Base-by-base conservation (phyloP, 2,888 invertebrate genomes). In the Scaptomyza parva region DNA sequence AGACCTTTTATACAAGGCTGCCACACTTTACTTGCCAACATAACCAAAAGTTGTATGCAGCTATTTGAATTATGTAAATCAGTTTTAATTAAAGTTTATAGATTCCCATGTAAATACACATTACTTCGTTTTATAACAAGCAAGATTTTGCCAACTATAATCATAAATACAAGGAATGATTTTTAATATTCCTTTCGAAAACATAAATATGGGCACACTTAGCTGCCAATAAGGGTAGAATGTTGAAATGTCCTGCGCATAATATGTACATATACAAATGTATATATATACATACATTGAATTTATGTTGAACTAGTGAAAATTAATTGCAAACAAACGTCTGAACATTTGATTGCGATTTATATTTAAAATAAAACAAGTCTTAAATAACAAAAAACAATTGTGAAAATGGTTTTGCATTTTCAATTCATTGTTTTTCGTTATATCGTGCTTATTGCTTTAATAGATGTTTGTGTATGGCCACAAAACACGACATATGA, bases 391-490 rank as follows among this genome's bases (percentile, higher is more conserved):
- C 22, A 55, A n/a, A 35, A 26, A 9, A 28, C 4, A n/a, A 28
- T 59, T 20, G 2, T 3, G 0, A 26, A 39, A 24, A 60, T 60
- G 60, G 30, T 20, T n/a, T 40, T 24, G 7, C 18, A 40, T 18
- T 61, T 12, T 18, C 30, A 30, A 39, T 18, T 30, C 17, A 7
- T 61, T 17, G 6, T 60, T 11, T 4, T 40, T 30, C 14, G 18
- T 2, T 61, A 12, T 9, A 30, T 60, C 1, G 17, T 47, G 30
- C 24, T 45, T 9, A 24, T 60, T 24, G 30, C 12, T 6, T 24
- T 61, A n/a, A 60, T 60, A 12, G 45, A 47, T 14, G 24, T 40
- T 37, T 61, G 18, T 61, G 60, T 60, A 24, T 47, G 62, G 60
- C 14, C 61, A 2, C 44, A 44, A 30, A 59, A 60, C 22, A 44